phyloP scores from a whole-genome alignment of 2,113 vertebrate species.

The Dipodomys merriami region DNA sequence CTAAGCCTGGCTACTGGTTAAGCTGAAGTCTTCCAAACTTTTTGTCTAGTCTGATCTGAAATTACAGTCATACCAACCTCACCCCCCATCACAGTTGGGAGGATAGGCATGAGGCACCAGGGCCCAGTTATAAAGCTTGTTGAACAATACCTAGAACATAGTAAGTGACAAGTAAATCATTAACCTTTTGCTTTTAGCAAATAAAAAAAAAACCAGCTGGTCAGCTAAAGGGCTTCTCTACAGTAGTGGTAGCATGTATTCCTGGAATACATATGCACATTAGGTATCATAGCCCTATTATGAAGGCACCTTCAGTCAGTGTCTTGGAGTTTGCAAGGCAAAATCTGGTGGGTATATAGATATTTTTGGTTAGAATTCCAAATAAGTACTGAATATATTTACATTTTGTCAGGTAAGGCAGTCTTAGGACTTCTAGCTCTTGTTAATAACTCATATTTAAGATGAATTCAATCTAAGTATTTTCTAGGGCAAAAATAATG shows the following conservation, averaged over 20 bases:
- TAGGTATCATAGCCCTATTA: background rate
- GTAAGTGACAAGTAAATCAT: constrained; percentile 22
- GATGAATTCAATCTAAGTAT: background rate
- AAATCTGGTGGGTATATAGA: constrained; percentile 32
- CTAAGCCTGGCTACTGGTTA: no score
- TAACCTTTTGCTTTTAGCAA: constrained; percentile 21
- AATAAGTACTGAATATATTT: constrained; percentile 23
- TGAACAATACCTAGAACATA: background rate
- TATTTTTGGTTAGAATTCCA: constrained; percentile 39
- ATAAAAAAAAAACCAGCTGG: background rate
- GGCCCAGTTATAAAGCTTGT: background rate
- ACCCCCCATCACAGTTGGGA: no score
- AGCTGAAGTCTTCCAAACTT: no score
- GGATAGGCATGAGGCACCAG: no score
- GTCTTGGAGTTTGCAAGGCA: constrained; percentile 25
- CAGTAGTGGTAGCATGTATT: background rate
- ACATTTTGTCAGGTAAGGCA: constrained; percentile 29
- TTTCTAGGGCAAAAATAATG: background rate
- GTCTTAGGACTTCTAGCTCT: background rate
- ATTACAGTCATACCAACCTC: no score
- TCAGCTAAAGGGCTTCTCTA: background rate
- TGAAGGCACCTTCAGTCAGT: constrained; percentile 17
- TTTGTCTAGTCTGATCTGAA: no score
- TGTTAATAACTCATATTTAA: constrained; percentile 49
- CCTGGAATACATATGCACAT: background rate